phyloP scores from a whole-genome alignment of 2,797 vertebrate species.

The Fundulus diaphanus region DNA sequence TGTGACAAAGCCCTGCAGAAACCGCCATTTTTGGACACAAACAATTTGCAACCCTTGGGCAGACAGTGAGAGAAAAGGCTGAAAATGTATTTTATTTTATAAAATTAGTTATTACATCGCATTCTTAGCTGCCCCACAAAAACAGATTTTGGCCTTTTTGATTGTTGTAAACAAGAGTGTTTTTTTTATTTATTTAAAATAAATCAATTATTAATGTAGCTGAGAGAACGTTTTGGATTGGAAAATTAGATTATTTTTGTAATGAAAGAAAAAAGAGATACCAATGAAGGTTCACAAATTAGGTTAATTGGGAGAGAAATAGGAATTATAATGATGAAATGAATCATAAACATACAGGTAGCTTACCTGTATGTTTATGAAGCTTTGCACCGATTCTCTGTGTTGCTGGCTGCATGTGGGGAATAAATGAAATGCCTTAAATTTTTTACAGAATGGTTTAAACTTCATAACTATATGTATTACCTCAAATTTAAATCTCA shows the following conservation, averaged over 20 bases:
- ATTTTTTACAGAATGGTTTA: neutral
- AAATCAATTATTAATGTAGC: neutral
- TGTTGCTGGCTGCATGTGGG: neutral
- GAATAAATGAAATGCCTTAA: neutral
- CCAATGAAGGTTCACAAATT: neutral
- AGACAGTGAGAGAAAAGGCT: neutral
- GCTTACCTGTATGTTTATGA: neutral
- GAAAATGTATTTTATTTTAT: no score
- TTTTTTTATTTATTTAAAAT: neutral
- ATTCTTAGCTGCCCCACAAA: neutral
- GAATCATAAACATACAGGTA: no score
- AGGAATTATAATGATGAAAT: neutral
- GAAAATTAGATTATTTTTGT: neutral
- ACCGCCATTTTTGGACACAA: neutral
- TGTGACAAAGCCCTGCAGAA: neutral
- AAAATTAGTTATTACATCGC: neutral
- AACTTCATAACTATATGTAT: neutral
- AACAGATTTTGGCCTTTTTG: neutral
- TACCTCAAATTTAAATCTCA: neutral
- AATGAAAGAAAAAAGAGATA: neutral
- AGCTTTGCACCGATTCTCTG: neutral
- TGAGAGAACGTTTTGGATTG: neutral
- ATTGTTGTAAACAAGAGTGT: no score
- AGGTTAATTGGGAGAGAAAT: neutral
- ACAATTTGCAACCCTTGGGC: neutral